Evolutionary conservation across 2,797 vertebrate genomes (phyloP), one percentile per base, ranked within the genome.

Genomic region (Mycteria americana): DNA sequence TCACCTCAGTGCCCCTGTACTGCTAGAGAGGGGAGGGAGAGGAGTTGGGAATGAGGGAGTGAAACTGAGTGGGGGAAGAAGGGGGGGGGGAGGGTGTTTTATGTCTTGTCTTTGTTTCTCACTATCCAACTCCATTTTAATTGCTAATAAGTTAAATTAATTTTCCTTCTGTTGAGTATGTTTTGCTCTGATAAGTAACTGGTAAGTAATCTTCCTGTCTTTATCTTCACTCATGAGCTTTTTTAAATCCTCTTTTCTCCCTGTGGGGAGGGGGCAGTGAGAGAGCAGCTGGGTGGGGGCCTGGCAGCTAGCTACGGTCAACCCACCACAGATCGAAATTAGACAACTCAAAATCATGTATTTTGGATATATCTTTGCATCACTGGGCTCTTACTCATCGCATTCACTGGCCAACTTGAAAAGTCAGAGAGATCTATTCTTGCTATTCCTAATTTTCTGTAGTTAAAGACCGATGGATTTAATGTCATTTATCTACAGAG

Each of bases 1-100:
- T 14, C 13, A 10, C 4, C n/a, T 4, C 25, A 2, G 0, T 6
- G 37, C 0, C 16, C 5, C 18, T 24, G 41, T 0, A 0, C 14
- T 0, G 0, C 37, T 0, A 1, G 50, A 19, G 9, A 12, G 24
- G 31, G 14, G 13, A 11, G 30, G 39, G 17, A 56, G 10, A 5
- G 13, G 12, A 14, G 6, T 1, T 22, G 48, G 6, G 4, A 14
- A 9, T 5, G 35, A 67, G 8, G 8, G 13, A 7, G 3, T 13
- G 24, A 59, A 24, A 9, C 4, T 13, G 25, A 65, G 5, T 3
- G 18, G 41, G 24, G 33, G 24, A 74, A 46, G 22, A 30, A 17
- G 5, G 11, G 5, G 6, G 5, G 4, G 15, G 13, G 6, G 2
- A 0, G 18, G 54, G 1, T 27, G 19, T 16, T 54, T 41, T 27